Percentiles rank a stretch among this genome's conserved stretches.
phyloP scores from a whole-genome alignment of 37 sponge, comb jelly and placozoan genomes.

The Petrosia ficiformis region DNA sequence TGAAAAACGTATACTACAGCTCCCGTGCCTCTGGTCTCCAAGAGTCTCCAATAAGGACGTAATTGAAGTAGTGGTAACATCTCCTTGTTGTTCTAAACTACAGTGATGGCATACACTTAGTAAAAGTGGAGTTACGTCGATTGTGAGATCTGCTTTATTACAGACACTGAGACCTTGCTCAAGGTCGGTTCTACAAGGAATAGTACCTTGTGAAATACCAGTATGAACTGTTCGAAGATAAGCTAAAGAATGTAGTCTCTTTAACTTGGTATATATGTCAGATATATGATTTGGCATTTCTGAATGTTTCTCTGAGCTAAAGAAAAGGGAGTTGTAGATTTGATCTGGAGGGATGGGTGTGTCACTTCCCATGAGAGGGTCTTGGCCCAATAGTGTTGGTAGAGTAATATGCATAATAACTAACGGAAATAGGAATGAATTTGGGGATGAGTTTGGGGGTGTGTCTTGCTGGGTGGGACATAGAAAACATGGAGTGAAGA shows the following conservation, averaged over 20 bases:
- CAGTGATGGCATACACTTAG: conserved; percentile 37
- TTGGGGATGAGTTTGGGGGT: not conserved
- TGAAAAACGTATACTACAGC: not conserved
- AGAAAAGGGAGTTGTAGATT: not conserved
- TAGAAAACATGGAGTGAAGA: conserved; percentile 26
- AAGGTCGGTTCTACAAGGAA: conserved; percentile 16
- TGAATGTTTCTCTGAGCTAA: not conserved
- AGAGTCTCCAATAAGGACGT: conserved; percentile 27
- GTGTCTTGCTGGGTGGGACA: not conserved
- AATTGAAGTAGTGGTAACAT: not conserved
- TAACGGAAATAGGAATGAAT: not conserved
- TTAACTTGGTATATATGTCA: conserved; percentile 5
- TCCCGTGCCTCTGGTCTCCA: not conserved
- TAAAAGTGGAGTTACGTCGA: conserved; percentile 53
- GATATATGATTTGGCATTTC: not conserved
- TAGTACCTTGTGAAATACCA: conserved; percentile 4
- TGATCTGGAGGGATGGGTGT: not conserved
- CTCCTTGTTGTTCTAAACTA: not conserved
- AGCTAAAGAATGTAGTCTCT: conserved; percentile 3
- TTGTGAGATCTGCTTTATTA: not conserved
- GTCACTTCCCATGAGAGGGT: not conserved
- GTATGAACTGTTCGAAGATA: conserved; percentile 38
- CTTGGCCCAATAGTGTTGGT: not conserved
- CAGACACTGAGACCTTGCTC: conserved; percentile 16
- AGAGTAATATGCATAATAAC: not conserved